phyloP scores from a whole-genome alignment of 2,888 invertebrate species.

The Congeria kusceri region DNA sequence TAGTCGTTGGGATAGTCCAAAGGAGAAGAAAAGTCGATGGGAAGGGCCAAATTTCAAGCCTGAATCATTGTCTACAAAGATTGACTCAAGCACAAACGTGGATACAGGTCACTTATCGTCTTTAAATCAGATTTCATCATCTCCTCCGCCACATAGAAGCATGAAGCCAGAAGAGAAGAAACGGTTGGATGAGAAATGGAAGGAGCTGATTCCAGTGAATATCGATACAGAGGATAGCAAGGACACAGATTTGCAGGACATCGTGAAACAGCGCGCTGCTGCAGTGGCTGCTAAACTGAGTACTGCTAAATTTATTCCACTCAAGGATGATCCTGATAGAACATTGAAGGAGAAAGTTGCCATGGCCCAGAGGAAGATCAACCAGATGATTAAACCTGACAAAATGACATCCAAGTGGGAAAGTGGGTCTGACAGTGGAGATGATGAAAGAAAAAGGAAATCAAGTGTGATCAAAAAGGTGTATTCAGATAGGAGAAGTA shows the following conservation, averaged over 20 bases:
- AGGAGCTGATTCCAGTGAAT: conserved; percentile 31
- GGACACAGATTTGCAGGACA: neutral
- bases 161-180: conserved; percentile 62
- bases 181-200: conserved; percentile 56
- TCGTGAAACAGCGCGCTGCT: conserved; percentile 19
- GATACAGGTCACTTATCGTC: conserved; percentile 12
- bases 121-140: conserved; percentile 38
- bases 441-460: conserved; percentile 2
- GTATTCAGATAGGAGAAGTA: neutral
- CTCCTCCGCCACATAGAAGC: conserved; percentile 58
- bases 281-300: conserved; percentile 20
- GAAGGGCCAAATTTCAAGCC: conserved; percentile 12
- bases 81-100: conserved; percentile 37
- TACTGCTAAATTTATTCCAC: neutral
- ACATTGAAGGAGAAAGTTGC: conserved; percentile 5
- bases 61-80: neutral
- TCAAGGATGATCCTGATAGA: neutral
- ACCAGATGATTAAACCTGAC: neutral
- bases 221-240: neutral
- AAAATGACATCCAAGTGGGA: conserved; percentile 48
- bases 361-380: neutral
- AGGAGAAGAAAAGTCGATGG: conserved; percentile 58
- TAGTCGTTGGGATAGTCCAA: conserved; percentile 64
- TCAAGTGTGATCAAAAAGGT: neutral
- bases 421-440: conserved; percentile 14